phyloP scores from a whole-genome alignment of 2,888 invertebrate genomes.

The Xanthorhoe spadicearia region DNA sequence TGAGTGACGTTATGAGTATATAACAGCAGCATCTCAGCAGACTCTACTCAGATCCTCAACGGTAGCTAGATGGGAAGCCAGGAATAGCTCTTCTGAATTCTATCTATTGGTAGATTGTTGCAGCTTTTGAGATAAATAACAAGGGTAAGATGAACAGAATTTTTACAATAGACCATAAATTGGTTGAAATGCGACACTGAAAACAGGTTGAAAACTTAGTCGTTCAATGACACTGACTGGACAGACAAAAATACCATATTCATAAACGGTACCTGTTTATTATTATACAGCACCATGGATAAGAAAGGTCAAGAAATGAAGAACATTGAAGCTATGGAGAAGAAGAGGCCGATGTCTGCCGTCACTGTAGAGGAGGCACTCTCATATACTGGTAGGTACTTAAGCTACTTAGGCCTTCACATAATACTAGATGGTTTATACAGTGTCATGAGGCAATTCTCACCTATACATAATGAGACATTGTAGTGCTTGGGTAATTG shows the following conservation, averaged over 20 bases:
- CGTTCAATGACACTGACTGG: background rate
- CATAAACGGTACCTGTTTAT: constrained; percentile 1
- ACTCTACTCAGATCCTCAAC: constrained; percentile 21
- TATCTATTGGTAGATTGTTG: background rate
- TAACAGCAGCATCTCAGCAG: constrained; percentile 26
- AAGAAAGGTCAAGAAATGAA: constrained; percentile 52
- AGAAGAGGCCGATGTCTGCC: constrained; percentile 51
- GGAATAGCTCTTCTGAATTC: background rate
- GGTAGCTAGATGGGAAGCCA: background rate
- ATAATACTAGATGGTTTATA: too few relatives aligned
- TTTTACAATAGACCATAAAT: background rate
- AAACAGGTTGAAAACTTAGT: background rate
- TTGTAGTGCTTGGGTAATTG: too few relatives aligned
- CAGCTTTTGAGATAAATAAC: constrained; percentile 1
- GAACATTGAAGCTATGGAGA: constrained; percentile 54
- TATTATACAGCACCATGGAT: constrained; percentile 50
- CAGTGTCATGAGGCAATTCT: too few relatives aligned
- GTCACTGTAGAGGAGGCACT: constrained; percentile 72
- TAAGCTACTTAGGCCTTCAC: too few relatives aligned
- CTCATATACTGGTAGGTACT: constrained; percentile 63
- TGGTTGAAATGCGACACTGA: background rate
- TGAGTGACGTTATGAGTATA: constrained; percentile 40
- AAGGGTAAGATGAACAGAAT: constrained; percentile 1
- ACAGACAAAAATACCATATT: too few relatives aligned
- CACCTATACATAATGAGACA: too few relatives aligned